Percentiles rank a stretch among this genome's conserved stretches.
phyloP scores from a whole-genome alignment of 2,113 vertebrate genomes.

The Pomatorhinus ruficollis region DNA sequence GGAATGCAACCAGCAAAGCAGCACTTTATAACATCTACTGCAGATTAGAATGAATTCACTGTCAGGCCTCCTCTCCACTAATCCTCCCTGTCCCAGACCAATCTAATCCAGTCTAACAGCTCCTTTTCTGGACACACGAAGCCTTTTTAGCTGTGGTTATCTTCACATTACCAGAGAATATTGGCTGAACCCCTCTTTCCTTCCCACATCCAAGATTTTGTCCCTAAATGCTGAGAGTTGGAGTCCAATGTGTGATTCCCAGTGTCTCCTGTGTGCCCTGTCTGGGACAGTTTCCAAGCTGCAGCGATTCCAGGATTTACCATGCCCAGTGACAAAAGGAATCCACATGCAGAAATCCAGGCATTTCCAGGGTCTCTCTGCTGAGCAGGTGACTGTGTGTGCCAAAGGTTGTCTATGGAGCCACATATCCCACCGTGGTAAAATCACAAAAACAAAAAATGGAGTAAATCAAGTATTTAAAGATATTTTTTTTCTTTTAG shows the following conservation, averaged over 20 bases:
- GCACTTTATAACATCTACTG: neutral
- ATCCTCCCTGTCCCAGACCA: neutral
- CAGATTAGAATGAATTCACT: neutral
- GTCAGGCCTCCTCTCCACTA: neutral
- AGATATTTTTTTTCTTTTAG: neutral
- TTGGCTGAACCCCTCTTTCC: neutral
- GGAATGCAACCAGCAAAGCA: neutral
- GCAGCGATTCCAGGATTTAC: neutral
- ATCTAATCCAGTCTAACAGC: neutral
- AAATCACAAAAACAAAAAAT: neutral
- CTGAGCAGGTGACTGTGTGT: neutral
- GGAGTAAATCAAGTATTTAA: neutral
- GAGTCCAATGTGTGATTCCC: neutral
- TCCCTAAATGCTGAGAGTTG: neutral
- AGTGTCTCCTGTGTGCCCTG: neutral
- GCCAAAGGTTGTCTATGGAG: neutral
- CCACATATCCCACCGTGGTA: neutral
- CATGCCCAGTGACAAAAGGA: neutral
- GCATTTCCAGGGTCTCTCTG: neutral
- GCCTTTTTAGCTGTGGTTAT: neutral
- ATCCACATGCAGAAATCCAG: neutral
- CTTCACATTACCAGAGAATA: neutral
- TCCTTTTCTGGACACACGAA: neutral
- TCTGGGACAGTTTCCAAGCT: neutral
- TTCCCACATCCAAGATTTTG: neutral